Base-by-base conservation (phyloP, 2,888 invertebrate genomes). In the Epinotia ramella region DNA sequence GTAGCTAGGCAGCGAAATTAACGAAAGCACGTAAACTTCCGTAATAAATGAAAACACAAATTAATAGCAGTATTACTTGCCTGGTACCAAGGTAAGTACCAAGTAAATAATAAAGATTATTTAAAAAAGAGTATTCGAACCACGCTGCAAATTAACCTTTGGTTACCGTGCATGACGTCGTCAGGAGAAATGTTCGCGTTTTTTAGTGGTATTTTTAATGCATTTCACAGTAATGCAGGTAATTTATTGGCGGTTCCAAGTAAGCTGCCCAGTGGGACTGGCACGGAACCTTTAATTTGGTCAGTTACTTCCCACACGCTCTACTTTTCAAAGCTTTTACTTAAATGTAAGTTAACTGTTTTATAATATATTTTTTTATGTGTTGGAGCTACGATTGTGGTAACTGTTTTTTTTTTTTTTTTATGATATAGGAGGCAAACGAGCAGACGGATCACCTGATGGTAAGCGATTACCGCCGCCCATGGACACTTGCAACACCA, bases 221-320 rank as follows among this genome's bases (percentile, higher is more conserved):
- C 72, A 76, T 76, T 76, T 72, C 71, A 44, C 56, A 67, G 76
- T 76, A 76, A 65, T 76, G 66, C 46, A 24, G 67, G 76, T 67
- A 67, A 76, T 76, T 76, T 76, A 76, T 75, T n/a, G 64, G 33
- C 16, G 18, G 24, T 76, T 71, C 65, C 70, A 53, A 63, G 72
- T 62, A 67, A 12, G 6, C 40, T 20, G 46, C 18, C 64, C 46
- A 20, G 73, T 44, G n/a, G 59, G 49, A 40, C 24, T 18, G 16
- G 69, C 74, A 74, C 74, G 74, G 28, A 63, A 69, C 57, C 28
- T 64, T 68, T 69, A 69, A 74, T 68, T 44, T 68, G 44, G 59
- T 13, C 65, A 53, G 53, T 53, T 68, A 44, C 20, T 59, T 68
- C 53, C n/a, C n/a, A 13, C 33, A 56, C 13, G 56, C 53, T 28